Evolutionary conservation across 2,113 vertebrate genomes (phyloP).

Genomic region (Sinocyclocheilus maitianheensis): DNA sequence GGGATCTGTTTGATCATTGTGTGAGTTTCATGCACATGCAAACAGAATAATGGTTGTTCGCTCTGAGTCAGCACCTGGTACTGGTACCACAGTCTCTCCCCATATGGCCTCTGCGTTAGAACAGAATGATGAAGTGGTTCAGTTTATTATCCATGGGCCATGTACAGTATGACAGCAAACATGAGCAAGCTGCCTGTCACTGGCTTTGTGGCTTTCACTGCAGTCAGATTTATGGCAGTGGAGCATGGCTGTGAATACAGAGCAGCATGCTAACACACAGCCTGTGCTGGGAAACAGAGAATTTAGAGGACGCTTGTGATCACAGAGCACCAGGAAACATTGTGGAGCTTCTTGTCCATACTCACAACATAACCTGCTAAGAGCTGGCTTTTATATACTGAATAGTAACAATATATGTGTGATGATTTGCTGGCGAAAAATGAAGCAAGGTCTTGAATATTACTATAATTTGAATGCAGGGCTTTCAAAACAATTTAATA

Average conservation of each 20-base stretch:
- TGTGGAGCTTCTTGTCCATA: not conserved
- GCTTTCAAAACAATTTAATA: not conserved
- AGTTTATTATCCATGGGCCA: conserved; percentile 42
- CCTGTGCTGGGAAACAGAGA: not conserved
- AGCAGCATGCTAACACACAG: conserved; percentile 15
- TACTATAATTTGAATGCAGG: not conserved
- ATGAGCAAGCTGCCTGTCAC: conserved; percentile 33
- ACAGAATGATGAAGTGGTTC: conserved; percentile 42
- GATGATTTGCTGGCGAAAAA: not conserved
- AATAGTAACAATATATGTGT: not conserved
- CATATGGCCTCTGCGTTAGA: not conserved
- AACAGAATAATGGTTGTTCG: conserved; percentile 9
- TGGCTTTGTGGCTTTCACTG: conserved; percentile 36
- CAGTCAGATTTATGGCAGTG: conserved; percentile 48
- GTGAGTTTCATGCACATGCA: not conserved
- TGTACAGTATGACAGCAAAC: conserved; percentile 41
- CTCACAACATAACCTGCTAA: not conserved
- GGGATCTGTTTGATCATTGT: conserved; percentile 4
- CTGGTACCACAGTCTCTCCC: conserved; percentile 4
- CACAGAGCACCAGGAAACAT: not conserved
- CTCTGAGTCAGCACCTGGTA: conserved; percentile 52
- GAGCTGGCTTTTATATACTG: not conserved
- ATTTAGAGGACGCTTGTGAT: conserved; percentile 6
- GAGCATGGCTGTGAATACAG: conserved; percentile 34
- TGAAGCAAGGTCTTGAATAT: not conserved